Base-by-base conservation (phyloP, 2,888 invertebrate genomes). In the Druceiella hillmani region DNA sequence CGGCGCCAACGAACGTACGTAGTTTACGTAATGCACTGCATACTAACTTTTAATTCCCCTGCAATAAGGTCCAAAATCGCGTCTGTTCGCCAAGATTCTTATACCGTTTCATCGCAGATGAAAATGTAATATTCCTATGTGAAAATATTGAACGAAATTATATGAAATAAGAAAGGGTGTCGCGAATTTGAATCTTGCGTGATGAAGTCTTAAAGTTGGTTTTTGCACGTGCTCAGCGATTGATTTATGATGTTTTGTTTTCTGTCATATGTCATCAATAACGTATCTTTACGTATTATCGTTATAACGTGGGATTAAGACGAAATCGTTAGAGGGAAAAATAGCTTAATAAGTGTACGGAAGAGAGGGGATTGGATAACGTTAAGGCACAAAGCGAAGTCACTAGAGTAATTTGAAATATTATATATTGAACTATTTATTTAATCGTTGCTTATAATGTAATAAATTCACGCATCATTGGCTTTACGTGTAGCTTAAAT, bases 311-410 rank as follows among this genome's bases (percentile, higher is more conserved):
- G 51, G 62, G 55, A 66, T 68, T 66, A 68, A 61, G 62, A 60
- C 52, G 43, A 57, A 66, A 64, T 56, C 61, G 64, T 61, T 67
- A 60, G 57, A 59, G 62, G 60, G 66, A 65, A 66, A 68, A 68
- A 68, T 68, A 66, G 66, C 57, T 63, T 66, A 64, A 66, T 66
- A 65, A 63, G 65, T 64, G 58, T 61, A 55, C 29, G 13, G 6
- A 20, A 6, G 14, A 47, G 52, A 35, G 52, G 44, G 13, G 35
- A 27, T n/a, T n/a, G n/a, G n/a, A n/a, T n/a, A n/a, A n/a, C n/a
- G n/a, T n/a, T n/a, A n/a, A n/a, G n/a, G n/a, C n/a, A n/a, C n/a
- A n/a, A n/a, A n/a, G n/a, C n/a, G n/a, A n/a, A n/a, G n/a, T n/a
- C n/a, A n/a, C n/a, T n/a, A n/a, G n/a, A n/a, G n/a, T n/a, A n/a